phyloP scores from a whole-genome alignment of 2,888 invertebrate species.

The Oligia latruncula region DNA sequence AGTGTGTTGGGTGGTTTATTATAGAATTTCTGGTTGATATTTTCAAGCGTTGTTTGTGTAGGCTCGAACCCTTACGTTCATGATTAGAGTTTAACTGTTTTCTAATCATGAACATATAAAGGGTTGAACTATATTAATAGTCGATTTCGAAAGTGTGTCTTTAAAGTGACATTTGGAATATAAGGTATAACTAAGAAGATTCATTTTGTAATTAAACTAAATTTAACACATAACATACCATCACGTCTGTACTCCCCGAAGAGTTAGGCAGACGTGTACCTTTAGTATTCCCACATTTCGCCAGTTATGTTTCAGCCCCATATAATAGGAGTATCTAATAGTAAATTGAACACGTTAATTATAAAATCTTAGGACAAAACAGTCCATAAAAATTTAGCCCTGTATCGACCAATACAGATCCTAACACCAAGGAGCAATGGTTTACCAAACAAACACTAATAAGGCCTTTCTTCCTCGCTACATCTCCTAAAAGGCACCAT shows the following conservation, averaged over 20 bases:
- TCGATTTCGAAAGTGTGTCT: neutral
- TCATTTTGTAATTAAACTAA: neutral
- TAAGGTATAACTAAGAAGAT: neutral
- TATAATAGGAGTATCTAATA: neutral
- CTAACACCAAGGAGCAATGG: neutral
- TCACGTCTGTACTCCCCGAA: too few species aligned
- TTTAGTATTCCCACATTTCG: too few species aligned
- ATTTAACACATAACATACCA: neutral
- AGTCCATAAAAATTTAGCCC: neutral
- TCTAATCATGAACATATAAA: neutral
- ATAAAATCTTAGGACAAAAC: neutral
- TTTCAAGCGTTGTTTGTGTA: neutral
- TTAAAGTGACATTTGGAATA: neutral
- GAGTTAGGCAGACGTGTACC: too few species aligned
- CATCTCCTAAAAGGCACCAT: conserved; percentile 46
- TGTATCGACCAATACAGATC: neutral
- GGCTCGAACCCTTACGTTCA: neutral
- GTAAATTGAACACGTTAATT: neutral
- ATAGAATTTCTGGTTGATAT: neutral
- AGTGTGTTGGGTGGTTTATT: conserved; percentile 1
- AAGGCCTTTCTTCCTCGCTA: conserved; percentile 26
- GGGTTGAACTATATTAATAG: neutral
- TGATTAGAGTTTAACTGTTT: neutral
- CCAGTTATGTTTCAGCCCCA: too few species aligned
- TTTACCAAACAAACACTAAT: neutral